Percentiles rank a stretch among this genome's conserved stretches.
Conservation (phyloP, 2,113 vertebrate genomes). For the Canis aureus region DNA sequence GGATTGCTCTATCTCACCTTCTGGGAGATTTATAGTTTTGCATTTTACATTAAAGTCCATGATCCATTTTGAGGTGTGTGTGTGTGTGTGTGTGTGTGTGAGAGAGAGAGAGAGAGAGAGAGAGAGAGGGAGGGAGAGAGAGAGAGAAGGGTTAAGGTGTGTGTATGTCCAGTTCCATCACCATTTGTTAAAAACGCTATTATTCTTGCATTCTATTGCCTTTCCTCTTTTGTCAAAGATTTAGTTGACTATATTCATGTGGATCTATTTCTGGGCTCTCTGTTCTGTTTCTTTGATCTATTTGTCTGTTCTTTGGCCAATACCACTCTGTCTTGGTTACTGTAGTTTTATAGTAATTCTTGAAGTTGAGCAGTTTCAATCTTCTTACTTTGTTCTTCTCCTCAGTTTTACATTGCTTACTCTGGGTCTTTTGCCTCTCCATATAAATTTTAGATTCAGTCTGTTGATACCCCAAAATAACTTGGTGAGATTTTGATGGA, state of each 20-base stretch:
- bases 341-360: not conserved
- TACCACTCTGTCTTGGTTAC: not conserved
- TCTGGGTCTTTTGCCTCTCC: not conserved
- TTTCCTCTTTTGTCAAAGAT: not conserved
- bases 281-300: not conserved
- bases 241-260: not conserved
- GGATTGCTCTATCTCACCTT: not conserved
- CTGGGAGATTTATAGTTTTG: not conserved
- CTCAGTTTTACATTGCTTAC: not conserved
- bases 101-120: too few relatives aligned
- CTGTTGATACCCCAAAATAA: not conserved
- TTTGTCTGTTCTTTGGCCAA: not conserved
- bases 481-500: not conserved
- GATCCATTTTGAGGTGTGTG: not conserved
- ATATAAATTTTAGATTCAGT: not conserved
- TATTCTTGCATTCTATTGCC: not conserved
- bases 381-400: not conserved
- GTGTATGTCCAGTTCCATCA: not conserved
- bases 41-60: conserved; percentile 5
- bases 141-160: not conserved
- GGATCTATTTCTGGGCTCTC: not conserved
- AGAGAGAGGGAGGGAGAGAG: not conserved
- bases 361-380: not conserved
- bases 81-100: not conserved
- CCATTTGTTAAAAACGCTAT: not conserved